Evolutionary conservation across 2,113 vertebrate genomes (phyloP).

Genomic region (Mastomys natalensis): DNA sequence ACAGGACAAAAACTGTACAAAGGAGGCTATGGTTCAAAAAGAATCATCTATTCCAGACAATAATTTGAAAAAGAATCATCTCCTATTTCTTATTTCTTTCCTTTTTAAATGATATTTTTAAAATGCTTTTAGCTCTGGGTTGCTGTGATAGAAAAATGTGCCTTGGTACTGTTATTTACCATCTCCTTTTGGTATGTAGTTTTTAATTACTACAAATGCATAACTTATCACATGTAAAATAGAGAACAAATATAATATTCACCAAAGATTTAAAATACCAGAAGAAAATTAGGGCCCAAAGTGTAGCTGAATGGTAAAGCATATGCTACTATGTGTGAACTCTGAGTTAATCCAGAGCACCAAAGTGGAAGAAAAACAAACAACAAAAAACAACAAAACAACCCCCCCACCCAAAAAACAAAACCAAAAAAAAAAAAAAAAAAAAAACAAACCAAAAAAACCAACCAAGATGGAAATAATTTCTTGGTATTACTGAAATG

Average conservation of each 20-base stretch:
- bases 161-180: neutral
- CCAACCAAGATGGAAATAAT: constrained; percentile 22
- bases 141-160: constrained; percentile 17
- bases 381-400: neutral
- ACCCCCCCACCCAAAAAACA: neutral
- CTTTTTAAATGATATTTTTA: constrained; percentile 30
- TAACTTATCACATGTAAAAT: constrained; percentile 30
- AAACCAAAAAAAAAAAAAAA: neutral
- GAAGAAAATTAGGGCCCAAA: neutral
- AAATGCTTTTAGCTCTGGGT: neutral
- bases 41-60: neutral
- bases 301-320: neutral
- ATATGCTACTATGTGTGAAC: neutral
- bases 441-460: neutral
- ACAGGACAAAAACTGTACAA: neutral
- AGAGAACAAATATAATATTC: constrained; percentile 38
- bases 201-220: constrained; percentile 53
- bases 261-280: constrained; percentile 12
- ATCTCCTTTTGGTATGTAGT: neutral
- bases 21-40: neutral
- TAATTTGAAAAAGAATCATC: neutral
- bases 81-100: neutral
- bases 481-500: constrained; percentile 19
- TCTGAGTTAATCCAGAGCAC: neutral
- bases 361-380: neutral